Evolutionary conservation across 2,113 vertebrate genomes (phyloP).

Genomic region (Turnix velox): DNA sequence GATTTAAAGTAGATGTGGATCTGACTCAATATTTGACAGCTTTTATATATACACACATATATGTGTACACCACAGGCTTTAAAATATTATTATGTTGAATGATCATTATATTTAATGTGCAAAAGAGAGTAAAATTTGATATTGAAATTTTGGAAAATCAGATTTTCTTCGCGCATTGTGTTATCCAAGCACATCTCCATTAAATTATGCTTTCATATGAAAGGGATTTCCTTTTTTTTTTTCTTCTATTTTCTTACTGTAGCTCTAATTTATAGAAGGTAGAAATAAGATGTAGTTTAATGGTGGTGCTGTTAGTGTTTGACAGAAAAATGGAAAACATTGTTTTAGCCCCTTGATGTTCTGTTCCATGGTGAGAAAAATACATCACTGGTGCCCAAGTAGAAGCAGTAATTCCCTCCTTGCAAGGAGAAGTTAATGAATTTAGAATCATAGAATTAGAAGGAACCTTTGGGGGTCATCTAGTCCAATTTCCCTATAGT

Average conservation of each 20-base stretch:
- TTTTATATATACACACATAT: background rate
- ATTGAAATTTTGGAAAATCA: background rate
- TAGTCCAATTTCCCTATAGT: too few relatives aligned
- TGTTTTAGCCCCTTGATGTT: background rate
- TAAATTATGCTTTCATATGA: background rate
- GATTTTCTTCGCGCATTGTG: background rate
- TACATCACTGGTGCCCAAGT: background rate
- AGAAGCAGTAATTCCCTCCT: background rate
- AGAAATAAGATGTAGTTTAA: background rate
- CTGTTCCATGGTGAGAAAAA: background rate
- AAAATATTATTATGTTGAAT: background rate
- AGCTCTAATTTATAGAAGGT: background rate
- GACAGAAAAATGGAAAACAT: background rate
- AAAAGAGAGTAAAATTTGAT: background rate
- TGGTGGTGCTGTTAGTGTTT: background rate
- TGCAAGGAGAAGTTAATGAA: background rate
- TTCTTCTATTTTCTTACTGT: background rate
- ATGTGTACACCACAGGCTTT: background rate
- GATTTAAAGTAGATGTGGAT: background rate
- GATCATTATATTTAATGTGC: background rate
- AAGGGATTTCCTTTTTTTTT: background rate
- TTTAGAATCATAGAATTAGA: too few relatives aligned
- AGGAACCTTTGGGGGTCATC: too few relatives aligned
- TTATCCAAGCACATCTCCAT: background rate
- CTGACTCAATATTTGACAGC: background rate